Percentiles rank a stretch among this genome's conserved stretches.
These are phyloP conservation scores for cat (Felis catus) DNA, from an alignment of 2,113 vertebrate genomes.

Conservation along the genomic window F.catus_Fca126_mat1.0 CM031423.1:24932501-24933000, in stretches of 20 bases:
- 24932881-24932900: rapidly evolving
- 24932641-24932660: background rate
- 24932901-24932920: slow-evolving; percentile 40
- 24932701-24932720: background rate
- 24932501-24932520: background rate
- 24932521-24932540: too few relatives aligned
- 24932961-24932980: slow-evolving; percentile 45
- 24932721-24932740: background rate
- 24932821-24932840: background rate
- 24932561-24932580: background rate
- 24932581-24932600: background rate
- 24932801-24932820: background rate
- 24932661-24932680: background rate
- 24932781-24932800: background rate
- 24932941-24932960: background rate
- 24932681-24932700: background rate
- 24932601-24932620: background rate
- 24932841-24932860: background rate
- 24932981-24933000: slow-evolving; percentile 85
- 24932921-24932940: background rate
- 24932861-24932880: rapidly evolving
- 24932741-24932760: background rate
- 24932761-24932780: background rate
- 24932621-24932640: background rate
- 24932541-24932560: background rate